Conservation (phyloP, 2,113 vertebrate species). For the Festucalex cinctus region DNA sequence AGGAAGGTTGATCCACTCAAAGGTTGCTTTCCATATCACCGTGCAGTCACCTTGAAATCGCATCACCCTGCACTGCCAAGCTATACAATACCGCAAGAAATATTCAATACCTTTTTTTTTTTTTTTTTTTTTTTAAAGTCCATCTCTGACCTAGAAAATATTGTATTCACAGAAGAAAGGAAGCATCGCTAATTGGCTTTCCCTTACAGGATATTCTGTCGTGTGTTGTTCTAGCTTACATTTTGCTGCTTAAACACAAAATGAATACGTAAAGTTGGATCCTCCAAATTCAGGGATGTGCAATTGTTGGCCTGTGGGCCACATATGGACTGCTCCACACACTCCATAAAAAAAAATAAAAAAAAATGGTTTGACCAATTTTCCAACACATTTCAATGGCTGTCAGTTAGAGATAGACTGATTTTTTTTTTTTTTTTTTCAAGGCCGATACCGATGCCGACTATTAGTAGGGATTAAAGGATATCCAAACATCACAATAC, state of each 20-base stretch:
- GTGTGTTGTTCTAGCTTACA: background rate
- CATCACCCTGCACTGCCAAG: background rate
- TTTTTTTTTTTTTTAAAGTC: background rate
- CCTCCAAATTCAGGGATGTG: background rate
- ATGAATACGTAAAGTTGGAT: background rate
- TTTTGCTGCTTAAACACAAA: background rate
- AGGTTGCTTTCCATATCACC: slow-evolving; percentile 1
- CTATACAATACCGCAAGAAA: background rate
- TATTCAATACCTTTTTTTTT: background rate
- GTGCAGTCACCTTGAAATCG: slow-evolving; percentile 4
- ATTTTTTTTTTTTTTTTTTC: no score
- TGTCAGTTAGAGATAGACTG: no score
- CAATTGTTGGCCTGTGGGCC: no score
- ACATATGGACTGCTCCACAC: background rate
- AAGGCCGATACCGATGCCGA: no score
- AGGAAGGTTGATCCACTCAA: background rate
- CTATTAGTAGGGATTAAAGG: no score
- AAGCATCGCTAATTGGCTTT: background rate
- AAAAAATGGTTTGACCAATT: no score
- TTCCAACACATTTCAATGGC: no score
- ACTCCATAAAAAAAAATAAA: no score
- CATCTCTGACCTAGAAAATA: background rate
- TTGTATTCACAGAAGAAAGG: background rate
- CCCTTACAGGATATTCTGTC: background rate
- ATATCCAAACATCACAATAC: no score